Percentiles rank a stretch among this genome's conserved stretches.
Conservation (phyloP, 2,888 invertebrate genomes). For the Hypolimnas misippus region DNA sequence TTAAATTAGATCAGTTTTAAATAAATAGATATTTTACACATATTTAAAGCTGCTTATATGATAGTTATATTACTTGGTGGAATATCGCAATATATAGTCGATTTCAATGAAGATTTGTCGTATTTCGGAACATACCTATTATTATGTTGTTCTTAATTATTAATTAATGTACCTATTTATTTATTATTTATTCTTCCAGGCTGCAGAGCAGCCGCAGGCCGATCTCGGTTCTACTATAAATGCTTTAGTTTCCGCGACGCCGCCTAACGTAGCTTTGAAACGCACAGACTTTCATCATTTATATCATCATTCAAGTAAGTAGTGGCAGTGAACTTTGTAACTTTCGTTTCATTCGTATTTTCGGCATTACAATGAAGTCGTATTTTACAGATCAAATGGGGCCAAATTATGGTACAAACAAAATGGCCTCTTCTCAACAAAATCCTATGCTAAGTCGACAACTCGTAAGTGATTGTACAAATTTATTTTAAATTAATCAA, state of each 20-base stretch:
- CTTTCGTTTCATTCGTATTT: not conserved
- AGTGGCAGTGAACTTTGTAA: not conserved
- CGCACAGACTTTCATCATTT: slow-evolving; percentile 83
- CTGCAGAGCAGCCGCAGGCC: slow-evolving; percentile 88
- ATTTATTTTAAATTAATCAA: not conserved
- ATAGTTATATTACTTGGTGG: too few relatives aligned
- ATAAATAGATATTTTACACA: too few relatives aligned
- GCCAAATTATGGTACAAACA: slow-evolving; percentile 78
- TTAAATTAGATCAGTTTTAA: too few relatives aligned
- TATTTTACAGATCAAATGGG: slow-evolving; percentile 74
- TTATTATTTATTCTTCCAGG: slow-evolving; percentile 51
- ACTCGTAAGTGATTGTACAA: slow-evolving; percentile 83
- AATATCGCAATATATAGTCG: too few relatives aligned
- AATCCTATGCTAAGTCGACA: slow-evolving; percentile 96
- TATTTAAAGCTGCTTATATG: too few relatives aligned
- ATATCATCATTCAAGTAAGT: slow-evolving; percentile 74
- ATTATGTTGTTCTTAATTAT: not conserved
- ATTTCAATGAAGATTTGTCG: too few relatives aligned
- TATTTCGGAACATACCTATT: not conserved
- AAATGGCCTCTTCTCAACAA: slow-evolving; percentile 89
- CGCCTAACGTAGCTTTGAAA: slow-evolving; percentile 95
- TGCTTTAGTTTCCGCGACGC: slow-evolving; percentile 92
- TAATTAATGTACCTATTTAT: not conserved
- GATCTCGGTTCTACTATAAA: slow-evolving; percentile 88
- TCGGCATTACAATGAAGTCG: not conserved